These are phyloP conservation scores for Drosophila anomalata DNA, from an alignment of 2,888 invertebrate species.

Conservation along the genomic window DNA sequence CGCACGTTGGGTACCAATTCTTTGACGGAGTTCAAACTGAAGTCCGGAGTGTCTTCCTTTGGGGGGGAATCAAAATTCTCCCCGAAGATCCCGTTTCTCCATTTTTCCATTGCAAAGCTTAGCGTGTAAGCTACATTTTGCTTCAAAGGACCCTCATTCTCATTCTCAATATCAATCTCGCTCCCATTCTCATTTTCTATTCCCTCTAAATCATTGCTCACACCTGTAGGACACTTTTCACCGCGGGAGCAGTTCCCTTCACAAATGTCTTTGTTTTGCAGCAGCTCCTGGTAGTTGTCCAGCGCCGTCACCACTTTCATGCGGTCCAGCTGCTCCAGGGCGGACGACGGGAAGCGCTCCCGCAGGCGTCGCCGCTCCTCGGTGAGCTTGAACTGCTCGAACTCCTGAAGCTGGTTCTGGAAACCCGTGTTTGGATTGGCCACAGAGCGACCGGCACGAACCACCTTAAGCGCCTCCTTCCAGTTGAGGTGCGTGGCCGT, in stretches of 20 bases:
- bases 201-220: conserved; percentile 44
- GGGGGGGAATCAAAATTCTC: not conserved
- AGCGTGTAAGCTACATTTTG: conserved; percentile 34
- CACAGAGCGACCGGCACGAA: conserved; percentile 94
- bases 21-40: conserved; percentile 46
- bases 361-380: conserved; percentile 94
- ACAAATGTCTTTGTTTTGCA: conserved; percentile 91
- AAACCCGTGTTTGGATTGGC: conserved; percentile 99
- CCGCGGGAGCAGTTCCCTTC: conserved; percentile 94
- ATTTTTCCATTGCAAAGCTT: conserved; percentile 61
- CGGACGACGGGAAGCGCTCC: conserved; percentile 92
- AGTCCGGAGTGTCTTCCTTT: not conserved
- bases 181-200: not conserved
- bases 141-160: not conserved
- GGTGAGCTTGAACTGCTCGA: conserved; percentile 90
- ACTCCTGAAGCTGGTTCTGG: conserved; percentile 96
- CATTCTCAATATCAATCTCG: not conserved
- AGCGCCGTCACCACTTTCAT: conserved; percentile 91
- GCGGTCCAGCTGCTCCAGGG: conserved; percentile 89
- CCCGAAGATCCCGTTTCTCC: conserved; percentile 49
- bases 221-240: conserved; percentile 93
- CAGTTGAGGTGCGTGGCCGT: conserved; percentile 94
- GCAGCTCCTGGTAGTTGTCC: conserved; percentile 92
- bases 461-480: conserved; percentile 97
- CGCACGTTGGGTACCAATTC: conserved; percentile 66